Conservation (phyloP, 2,888 invertebrate genomes). For the Caenorhabditis uteleia region DNA sequence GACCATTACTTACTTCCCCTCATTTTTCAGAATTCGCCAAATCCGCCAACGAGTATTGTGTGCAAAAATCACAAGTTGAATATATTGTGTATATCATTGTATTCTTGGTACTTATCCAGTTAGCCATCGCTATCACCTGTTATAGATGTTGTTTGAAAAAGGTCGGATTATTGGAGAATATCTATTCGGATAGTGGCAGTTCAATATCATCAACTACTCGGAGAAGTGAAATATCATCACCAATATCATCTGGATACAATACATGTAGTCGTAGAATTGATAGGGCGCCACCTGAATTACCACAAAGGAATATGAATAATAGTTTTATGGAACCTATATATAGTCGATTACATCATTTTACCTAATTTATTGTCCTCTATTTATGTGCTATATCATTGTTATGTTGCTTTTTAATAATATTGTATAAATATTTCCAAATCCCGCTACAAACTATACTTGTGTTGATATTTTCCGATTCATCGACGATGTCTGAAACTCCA, state of each 20-base stretch:
- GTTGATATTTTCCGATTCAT: too few species aligned
- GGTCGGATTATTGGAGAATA: not conserved
- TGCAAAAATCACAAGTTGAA: slow-evolving; percentile 22
- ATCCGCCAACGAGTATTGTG: slow-evolving; percentile 24
- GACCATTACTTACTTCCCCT: too few species aligned
- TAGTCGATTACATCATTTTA: slow-evolving; percentile 22
- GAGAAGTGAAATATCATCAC: not conserved
- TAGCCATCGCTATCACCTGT: slow-evolving; percentile 14
- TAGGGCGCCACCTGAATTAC: slow-evolving; percentile 6
- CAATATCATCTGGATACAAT: slow-evolving; percentile 17
- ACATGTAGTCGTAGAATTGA: slow-evolving; percentile 11
- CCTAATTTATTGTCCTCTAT: too few species aligned
- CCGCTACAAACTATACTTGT: too few species aligned
- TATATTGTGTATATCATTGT: slow-evolving; percentile 22
- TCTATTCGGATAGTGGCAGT: slow-evolving; percentile 7
- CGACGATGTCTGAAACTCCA: too few species aligned
- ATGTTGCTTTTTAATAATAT: too few species aligned
- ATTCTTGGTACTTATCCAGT: slow-evolving; percentile 25
- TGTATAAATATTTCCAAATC: too few species aligned
- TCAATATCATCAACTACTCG: slow-evolving; percentile 1
- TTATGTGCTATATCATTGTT: too few species aligned
- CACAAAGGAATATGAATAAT: slow-evolving; percentile 4
- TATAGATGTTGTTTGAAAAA: slow-evolving; percentile 16
- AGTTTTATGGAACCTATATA: slow-evolving; percentile 13
- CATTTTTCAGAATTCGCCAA: slow-evolving; percentile 32